Evolutionary conservation across 2,888 invertebrate species (phyloP), one percentile per base, ranked within the genome.

Genomic region (Lasioglossum villosulum): DNA sequence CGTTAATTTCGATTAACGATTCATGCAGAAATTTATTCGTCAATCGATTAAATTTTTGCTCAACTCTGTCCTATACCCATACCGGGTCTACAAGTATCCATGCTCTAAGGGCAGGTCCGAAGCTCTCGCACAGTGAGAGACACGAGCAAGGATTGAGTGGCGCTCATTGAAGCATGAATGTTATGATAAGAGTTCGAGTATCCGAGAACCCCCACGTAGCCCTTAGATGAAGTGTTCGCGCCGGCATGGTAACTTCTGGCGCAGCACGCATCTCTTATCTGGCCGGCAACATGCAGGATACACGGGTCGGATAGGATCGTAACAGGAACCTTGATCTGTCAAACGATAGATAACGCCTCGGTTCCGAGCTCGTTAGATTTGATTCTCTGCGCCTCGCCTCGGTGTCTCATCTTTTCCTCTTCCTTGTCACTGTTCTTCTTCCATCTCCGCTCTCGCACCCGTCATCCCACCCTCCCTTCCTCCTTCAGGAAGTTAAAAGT

Each of bases 111-210:
- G 42, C 14, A 14, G 27, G 59, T 1, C 14, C 27, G 27, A 14
- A 14, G 27, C 27, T 16, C 63, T 27, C 27, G 63, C 30, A 0
- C 63, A 30, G 30, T 8, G 66, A 42, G 66, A 72, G 27, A 75
- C 66, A 19, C 48, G 27, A 71, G 71, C 63, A 76, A 27, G 76
- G 78, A 82, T 87, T 71, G 85, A 80, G n/a, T 81, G 81, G 72
- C 89, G 90, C 73, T 90, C 89, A 86, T 86, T 83, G 87, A 88
- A 89, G 90, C 90, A 88, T 87, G 84, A 91, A 91, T 91, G 89
- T 90, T 90, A 87, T 90, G 89, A 91, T 92, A 91, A 92, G 89
- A 86, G 86, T 77, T 84, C 83, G 86, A 52, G 86, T 75, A 77
- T 77, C 68, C 82, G 27, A 77, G 88, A 88, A 86, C 86, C 85